These are phyloP conservation scores for Myripristis murdjan DNA, from an alignment of 2,797 vertebrate species.

Conservation along the genomic window DNA sequence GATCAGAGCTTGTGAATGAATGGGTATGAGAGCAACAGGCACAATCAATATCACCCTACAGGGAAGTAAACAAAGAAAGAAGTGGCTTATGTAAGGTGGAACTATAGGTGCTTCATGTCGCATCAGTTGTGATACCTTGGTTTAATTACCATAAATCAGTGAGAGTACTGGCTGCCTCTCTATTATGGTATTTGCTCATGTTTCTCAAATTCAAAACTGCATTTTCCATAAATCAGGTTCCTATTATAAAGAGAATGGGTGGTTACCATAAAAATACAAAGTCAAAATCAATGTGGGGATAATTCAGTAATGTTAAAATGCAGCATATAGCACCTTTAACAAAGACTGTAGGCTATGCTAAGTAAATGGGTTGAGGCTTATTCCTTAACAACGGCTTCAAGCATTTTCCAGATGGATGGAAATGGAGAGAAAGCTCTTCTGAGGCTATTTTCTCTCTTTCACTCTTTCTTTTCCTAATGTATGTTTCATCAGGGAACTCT, in stretches of 20 bases:
- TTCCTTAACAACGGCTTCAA: no score
- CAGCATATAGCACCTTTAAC: neutral
- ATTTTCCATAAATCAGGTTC: neutral
- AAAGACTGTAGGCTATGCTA: neutral
- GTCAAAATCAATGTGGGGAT: neutral
- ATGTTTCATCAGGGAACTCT: neutral
- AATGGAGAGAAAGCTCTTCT: neutral
- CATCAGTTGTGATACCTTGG: constrained; percentile 34
- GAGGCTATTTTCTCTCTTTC: neutral
- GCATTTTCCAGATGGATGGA: neutral
- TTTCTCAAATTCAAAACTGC: neutral
- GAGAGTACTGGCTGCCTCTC: neutral
- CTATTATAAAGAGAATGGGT: no score
- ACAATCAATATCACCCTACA: constrained; percentile 24
- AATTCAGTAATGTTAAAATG: neutral
- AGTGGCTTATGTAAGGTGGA: constrained; percentile 8
- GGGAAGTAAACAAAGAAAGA: constrained; percentile 37
- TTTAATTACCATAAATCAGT: constrained; percentile 26
- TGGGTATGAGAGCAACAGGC: constrained; percentile 8
- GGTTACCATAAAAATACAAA: neutral
- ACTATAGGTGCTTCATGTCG: constrained; percentile 19
- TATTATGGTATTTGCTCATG: neutral
- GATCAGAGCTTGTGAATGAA: constrained; percentile 8
- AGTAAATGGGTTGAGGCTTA: neutral
- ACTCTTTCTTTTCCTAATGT: neutral